Evolutionary conservation across 1,140 invertebrate species (phyloP), one percentile per base, ranked within the genome.

Genomic region (Drosophila setifemur): DNA sequence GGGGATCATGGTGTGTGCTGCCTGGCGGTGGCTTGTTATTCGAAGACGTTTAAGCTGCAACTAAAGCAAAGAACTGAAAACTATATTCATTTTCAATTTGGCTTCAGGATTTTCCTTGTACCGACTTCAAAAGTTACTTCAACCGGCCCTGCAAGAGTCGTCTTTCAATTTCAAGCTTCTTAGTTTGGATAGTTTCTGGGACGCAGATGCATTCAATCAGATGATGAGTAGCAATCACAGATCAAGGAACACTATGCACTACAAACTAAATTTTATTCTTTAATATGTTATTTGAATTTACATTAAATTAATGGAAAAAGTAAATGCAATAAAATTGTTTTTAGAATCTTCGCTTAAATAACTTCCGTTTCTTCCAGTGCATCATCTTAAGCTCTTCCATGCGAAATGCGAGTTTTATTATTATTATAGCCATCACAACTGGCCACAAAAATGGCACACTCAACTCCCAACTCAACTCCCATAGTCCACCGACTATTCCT

Each of bases 21-120:
- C 7, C 42, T 40, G 47, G 21, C 31, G 6, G 6, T 39, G 18
- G 21, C 26, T 73, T 77, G 74, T 78, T 77, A 61, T 77, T 73
- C 49, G 54, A 67, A 61, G 63, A 63, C 74, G 50, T 55, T 42
- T 63, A 49, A 72, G 77, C 48, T 73, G 45, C 54, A 78, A 70
- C 47, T 49, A 40, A 67, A 26, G 40, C 57, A 37, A 47, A 55
- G 57, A 29, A 55, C 35, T 31, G 45, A 37, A 29, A 66, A 48
- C 39, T 55, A 50, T 48, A 64, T 71, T 75, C 39, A 49, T 72
- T 72, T 71, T 72, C 45, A 44, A 63, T 71, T 60, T 50, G 19
- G n/a, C 39, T 53, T 67, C 21, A 21, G 35, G 64, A 23, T 26
- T 29, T 35, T 21, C 9, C 29, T 29, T 52, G 37, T 1, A 40